These are phyloP conservation scores for Oncopeltus fasciatus DNA, from an alignment of 1,140 invertebrate species.

Conservation along the genomic window DNA sequence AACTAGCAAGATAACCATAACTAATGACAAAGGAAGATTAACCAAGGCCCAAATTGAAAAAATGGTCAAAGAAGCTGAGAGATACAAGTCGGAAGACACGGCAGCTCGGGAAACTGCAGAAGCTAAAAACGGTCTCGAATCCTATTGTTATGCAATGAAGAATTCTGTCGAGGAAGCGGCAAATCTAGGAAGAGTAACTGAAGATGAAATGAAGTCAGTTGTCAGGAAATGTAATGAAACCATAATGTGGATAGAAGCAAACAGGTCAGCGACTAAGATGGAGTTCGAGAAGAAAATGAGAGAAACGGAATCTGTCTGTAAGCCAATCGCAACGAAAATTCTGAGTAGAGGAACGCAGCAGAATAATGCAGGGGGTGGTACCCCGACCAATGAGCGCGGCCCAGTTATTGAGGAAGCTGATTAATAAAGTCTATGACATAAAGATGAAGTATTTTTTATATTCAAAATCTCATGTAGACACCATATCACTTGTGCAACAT, in stretches of 20 bases:
- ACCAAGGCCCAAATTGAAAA: conserved; percentile 93
- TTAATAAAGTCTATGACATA: too few species aligned
- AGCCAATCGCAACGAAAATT: conserved; percentile 71
- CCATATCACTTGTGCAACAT: too few species aligned
- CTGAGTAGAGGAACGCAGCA: conserved; percentile 49
- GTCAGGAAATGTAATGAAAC: conserved; percentile 75
- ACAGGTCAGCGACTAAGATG: conserved; percentile 81
- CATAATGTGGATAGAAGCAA: conserved; percentile 86
- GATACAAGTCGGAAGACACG: conserved; percentile 82
- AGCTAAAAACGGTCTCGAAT: conserved; percentile 82
- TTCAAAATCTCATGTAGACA: too few species aligned
- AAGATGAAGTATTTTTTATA: too few species aligned
- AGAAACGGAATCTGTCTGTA: conserved; percentile 68
- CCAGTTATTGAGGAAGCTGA: neutral
- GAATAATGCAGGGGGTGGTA: conserved; percentile 23
- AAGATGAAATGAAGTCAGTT: conserved; percentile 71
- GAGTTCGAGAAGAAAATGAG: conserved; percentile 90
- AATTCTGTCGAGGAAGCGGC: conserved; percentile 79
- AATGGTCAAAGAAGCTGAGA: conserved; percentile 94
- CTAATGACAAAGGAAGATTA: conserved; percentile 91
- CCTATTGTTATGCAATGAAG: conserved; percentile 96
- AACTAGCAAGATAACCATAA: conserved; percentile 95
- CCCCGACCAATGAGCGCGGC: conserved; percentile 28
- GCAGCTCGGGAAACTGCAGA: conserved; percentile 73
- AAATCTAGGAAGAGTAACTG: conserved; percentile 77